These are phyloP conservation scores for Mormyrops attenuatus DNA, from an alignment of 2,797 vertebrate species.

Conservation along the genomic window DNA sequence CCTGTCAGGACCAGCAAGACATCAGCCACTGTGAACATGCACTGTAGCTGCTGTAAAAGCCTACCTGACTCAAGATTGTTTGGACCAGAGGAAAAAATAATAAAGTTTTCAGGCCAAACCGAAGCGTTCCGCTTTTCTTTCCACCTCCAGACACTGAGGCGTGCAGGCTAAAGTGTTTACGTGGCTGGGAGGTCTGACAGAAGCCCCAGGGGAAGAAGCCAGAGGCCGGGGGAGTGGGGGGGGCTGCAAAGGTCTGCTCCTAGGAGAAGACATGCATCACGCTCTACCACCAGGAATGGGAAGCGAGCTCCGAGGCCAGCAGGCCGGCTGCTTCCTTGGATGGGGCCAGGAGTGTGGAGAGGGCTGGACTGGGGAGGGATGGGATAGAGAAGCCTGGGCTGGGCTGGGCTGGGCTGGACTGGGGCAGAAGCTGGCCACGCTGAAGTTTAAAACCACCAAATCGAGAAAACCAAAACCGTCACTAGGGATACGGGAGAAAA, in stretches of 20 bases:
- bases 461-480: neutral
- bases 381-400: too few species aligned
- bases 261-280: neutral
- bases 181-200: neutral
- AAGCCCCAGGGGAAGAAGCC: neutral
- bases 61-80: conserved; percentile 35
- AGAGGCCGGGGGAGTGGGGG: neutral
- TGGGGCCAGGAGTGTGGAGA: neutral
- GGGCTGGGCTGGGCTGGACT: neutral
- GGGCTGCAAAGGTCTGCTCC: neutral
- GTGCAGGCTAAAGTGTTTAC: neutral
- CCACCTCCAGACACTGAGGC: neutral
- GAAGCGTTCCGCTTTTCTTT: conserved; percentile 31
- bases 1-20: neutral
- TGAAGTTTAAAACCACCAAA: neutral
- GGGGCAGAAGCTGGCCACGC: neutral
- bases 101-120: conserved; percentile 42
- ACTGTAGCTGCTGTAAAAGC: neutral
- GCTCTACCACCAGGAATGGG: neutral
- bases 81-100: conserved; percentile 46
- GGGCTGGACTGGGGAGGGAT: neutral
- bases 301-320: neutral
- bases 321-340: neutral
- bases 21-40: neutral
- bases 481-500: neutral